A percentile compares a stretch with the other conserved stretches of the same genome.
These are phyloP conservation scores for Dicyrtomina minuta DNA, from an alignment of 2,888 invertebrate species.

Conservation along the genomic window DNA sequence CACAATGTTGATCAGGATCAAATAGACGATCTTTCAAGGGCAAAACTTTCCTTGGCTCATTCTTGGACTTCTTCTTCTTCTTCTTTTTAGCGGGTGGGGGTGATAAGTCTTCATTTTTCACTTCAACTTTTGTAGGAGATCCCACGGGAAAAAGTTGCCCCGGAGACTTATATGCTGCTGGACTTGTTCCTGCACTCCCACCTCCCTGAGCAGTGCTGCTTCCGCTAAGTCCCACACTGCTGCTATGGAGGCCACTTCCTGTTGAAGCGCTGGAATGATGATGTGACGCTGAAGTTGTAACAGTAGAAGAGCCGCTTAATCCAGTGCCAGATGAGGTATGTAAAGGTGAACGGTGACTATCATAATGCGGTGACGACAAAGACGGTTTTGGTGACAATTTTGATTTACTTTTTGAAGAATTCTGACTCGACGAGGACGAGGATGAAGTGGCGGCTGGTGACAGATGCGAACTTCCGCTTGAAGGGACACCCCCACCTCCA, in stretches of 20 bases:
- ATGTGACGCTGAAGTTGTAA: slow-evolving; percentile 28
- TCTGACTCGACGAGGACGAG: slow-evolving; percentile 1
- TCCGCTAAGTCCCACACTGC: slow-evolving; percentile 4
- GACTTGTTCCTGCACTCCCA: background rate
- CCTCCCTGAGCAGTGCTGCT: background rate
- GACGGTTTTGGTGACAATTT: background rate
- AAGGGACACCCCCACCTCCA: too few species aligned
- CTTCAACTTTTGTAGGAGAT: background rate
- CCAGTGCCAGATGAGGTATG: slow-evolving; percentile 25
- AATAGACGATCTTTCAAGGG: slow-evolving; percentile 65
- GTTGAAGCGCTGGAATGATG: slow-evolving; percentile 14
- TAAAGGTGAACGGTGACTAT: slow-evolving; percentile 7
- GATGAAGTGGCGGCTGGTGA: slow-evolving; percentile 21
- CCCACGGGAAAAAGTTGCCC: background rate
- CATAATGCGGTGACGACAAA: background rate
- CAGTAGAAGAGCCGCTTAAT: background rate
- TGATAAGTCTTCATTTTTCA: slow-evolving; percentile 26
- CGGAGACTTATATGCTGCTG: background rate
- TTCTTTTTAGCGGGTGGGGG: slow-evolving; percentile 42
- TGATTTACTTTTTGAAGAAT: slow-evolving; percentile 3
- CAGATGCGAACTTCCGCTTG: too few species aligned
- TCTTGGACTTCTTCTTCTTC: slow-evolving; percentile 55
- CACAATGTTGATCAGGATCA: slow-evolving; percentile 81
- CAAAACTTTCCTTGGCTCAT: slow-evolving; percentile 54
- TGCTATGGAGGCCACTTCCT: slow-evolving; percentile 24